Percentiles rank a stretch among this genome's conserved stretches.
These are phyloP conservation scores for Synergus japonicus DNA, from an alignment of 2,888 invertebrate species.

Conservation along the genomic window DNA sequence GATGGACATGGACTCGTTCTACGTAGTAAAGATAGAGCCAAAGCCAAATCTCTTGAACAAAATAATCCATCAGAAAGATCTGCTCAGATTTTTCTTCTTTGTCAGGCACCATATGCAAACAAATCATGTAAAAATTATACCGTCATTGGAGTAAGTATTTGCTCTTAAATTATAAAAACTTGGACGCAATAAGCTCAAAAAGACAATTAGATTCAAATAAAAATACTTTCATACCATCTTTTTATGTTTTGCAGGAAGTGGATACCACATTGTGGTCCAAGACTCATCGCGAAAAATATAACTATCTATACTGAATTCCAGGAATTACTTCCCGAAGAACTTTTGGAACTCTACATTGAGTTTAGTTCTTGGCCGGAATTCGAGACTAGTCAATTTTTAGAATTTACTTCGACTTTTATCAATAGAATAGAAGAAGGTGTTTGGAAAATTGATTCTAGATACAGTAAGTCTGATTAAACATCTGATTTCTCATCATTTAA, in stretches of 20 bases:
- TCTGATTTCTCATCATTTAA: no score
- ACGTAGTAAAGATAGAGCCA: conserved; percentile 83
- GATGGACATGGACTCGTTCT: conserved; percentile 80
- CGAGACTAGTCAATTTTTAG: conserved; percentile 42
- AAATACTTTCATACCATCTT: neutral
- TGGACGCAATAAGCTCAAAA: no score
- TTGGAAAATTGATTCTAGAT: neutral
- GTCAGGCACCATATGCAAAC: conserved; percentile 82
- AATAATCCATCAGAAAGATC: conserved; percentile 76
- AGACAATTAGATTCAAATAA: neutral
- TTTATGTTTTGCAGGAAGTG: conserved; percentile 79
- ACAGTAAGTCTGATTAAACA: neutral
- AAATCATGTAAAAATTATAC: conserved; percentile 82
- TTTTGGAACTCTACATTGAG: conserved; percentile 83
- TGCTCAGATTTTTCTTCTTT: conserved; percentile 85
- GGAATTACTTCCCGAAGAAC: conserved; percentile 82
- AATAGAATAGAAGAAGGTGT: conserved; percentile 12
- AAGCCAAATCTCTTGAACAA: conserved; percentile 78
- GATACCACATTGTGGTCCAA: conserved; percentile 86
- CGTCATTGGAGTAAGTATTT: conserved; percentile 85
- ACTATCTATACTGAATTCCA: conserved; percentile 87
- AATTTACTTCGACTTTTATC: neutral
- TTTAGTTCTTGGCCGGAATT: conserved; percentile 71
- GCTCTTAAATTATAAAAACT: conserved; percentile 41
- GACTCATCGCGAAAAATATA: conserved; percentile 81